Percentiles rank a stretch among this genome's conserved stretches.
These are phyloP conservation scores for Heterotis niloticus DNA, from an alignment of 2,113 vertebrate genomes.

Conservation along the genomic window DNA sequence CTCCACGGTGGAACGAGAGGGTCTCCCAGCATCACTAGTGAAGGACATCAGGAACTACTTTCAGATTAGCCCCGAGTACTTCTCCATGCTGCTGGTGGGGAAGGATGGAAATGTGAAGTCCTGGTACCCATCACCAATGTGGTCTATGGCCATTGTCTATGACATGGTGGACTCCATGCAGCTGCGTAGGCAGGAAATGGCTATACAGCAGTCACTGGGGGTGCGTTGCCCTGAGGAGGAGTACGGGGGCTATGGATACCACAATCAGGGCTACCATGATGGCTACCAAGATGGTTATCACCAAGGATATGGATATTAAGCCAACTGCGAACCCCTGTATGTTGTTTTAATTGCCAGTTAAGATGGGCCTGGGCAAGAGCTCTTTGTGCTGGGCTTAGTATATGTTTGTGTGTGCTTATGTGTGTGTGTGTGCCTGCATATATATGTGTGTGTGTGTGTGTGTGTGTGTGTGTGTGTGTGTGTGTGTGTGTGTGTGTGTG, in stretches of 20 bases:
- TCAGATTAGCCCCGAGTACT: slow-evolving; percentile 81
- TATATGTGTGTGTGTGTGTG: slow-evolving; percentile 3
- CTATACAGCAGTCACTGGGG: slow-evolving; percentile 80
- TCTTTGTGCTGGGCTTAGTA: not conserved
- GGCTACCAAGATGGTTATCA: slow-evolving; percentile 77
- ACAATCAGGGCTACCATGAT: slow-evolving; percentile 74
- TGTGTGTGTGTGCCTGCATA: not conserved
- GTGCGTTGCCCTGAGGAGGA: slow-evolving; percentile 84
- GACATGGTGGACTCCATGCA: slow-evolving; percentile 89
- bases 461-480: slow-evolving; percentile 10
- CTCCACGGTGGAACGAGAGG: slow-evolving; percentile 74
- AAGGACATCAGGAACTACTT: slow-evolving; percentile 83
- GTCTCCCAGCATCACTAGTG: slow-evolving; percentile 71
- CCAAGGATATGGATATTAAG: slow-evolving; percentile 76
- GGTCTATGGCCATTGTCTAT: slow-evolving; percentile 84
- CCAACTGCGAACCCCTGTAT: slow-evolving; percentile 21
- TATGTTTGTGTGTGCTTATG: not conserved
- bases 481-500: not conserved
- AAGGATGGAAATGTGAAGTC: slow-evolving; percentile 89
- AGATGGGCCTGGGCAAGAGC: slow-evolving; percentile 10
- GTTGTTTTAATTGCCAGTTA: not conserved
- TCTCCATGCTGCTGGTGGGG: slow-evolving; percentile 86
- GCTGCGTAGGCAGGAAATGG: slow-evolving; percentile 84
- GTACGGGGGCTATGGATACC: slow-evolving; percentile 76
- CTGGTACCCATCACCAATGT: slow-evolving; percentile 86